Evolutionary conservation across 1,140 invertebrate genomes (phyloP), one percentile per base, ranked within the genome.

Genomic region (Drosophila teissieri): DNA sequence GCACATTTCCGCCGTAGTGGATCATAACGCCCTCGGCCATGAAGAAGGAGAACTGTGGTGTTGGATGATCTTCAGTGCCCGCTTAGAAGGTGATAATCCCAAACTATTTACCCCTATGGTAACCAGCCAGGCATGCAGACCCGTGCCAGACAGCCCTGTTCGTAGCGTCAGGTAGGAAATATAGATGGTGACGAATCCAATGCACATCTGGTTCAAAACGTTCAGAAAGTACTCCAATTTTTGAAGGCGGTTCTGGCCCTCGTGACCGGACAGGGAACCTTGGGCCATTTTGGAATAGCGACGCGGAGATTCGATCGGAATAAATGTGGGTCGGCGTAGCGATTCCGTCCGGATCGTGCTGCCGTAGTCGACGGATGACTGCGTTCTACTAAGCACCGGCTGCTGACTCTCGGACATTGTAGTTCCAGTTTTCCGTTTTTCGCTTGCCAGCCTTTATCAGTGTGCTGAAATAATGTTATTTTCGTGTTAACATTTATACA

Each of bases 1-100:
- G 45, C 1, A 91, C 78, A 62, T 92, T 92, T 34, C 76, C 78
- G 17, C 70, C 70, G 48, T 91, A 92, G 40, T 91, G 86, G 12
- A 79, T 70, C 91, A 92, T 92, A 5, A 92, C 78, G 6, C 86
- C 91, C 48, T 92, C 81, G 19, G 91, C 91, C 91, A 92, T 91
- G 0, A 92, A 78, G 49, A 92, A 83, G 4, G 76, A 80, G 67
- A 92, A 92, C 91, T 92, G 37, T 19, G 19, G 12, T 17, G 3
- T 54, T 48, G 24, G 2, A 40, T 8, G 6, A 2, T 24, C 14
- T 11, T 48, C 42, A 48, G 14, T 31, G 4, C 5, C 14, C 34
- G 19, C 15, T 44, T 12, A 10, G 22, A 0, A 19, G 17, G 7
- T 8, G 1, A 15, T 15, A 0, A 6, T 7, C 10, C 0, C 1